Percentiles rank a stretch among this genome's conserved stretches.
phyloP scores from a whole-genome alignment of 2,113 vertebrate species.

The Amphilophus citrinellus region DNA sequence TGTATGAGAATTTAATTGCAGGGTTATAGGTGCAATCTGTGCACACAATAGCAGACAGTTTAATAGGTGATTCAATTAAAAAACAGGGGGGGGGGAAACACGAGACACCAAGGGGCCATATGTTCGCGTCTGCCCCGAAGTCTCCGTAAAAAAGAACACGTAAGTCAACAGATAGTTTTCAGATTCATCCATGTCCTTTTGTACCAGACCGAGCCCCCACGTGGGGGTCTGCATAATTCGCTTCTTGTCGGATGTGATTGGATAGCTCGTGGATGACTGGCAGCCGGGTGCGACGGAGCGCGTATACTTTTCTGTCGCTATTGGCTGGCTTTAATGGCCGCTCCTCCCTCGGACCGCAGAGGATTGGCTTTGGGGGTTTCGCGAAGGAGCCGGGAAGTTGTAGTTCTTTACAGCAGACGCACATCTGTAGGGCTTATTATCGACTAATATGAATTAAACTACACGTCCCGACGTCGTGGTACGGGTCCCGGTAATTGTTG shows the following conservation, averaged over 20 bases:
- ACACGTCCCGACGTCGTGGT: constrained; percentile 72
- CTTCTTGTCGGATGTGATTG: constrained; percentile 57
- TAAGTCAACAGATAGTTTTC: constrained; percentile 70
- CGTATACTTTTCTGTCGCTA: constrained; percentile 9
- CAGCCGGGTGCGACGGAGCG: constrained; percentile 18
- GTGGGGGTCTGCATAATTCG: constrained; percentile 63
- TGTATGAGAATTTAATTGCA: constrained; percentile 48
- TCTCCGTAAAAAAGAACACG: constrained; percentile 35
- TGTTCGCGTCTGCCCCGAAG: constrained; percentile 40
- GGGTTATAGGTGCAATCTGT: constrained; percentile 34
- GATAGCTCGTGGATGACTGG: constrained; percentile 50
- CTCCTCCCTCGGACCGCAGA: constrained; percentile 64
- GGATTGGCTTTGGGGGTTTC: constrained; percentile 52
- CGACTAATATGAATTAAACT: constrained; percentile 65
- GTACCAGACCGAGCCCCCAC: constrained; percentile 65
- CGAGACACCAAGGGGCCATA: constrained; percentile 30
- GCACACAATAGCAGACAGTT: constrained; percentile 34
- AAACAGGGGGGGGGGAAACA: constrained; percentile 17
- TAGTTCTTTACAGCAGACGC: constrained; percentile 66
- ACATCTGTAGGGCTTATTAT: constrained; percentile 62
- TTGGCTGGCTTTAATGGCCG: constrained; percentile 68
- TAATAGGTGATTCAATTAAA: constrained; percentile 55
- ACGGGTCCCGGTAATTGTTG: constrained; percentile 55
- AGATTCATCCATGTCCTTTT: constrained; percentile 65
- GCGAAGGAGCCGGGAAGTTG: constrained; percentile 68